These are phyloP conservation scores for Albula goreensis DNA, from an alignment of 2,113 vertebrate genomes.

Conservation along the genomic window DNA sequence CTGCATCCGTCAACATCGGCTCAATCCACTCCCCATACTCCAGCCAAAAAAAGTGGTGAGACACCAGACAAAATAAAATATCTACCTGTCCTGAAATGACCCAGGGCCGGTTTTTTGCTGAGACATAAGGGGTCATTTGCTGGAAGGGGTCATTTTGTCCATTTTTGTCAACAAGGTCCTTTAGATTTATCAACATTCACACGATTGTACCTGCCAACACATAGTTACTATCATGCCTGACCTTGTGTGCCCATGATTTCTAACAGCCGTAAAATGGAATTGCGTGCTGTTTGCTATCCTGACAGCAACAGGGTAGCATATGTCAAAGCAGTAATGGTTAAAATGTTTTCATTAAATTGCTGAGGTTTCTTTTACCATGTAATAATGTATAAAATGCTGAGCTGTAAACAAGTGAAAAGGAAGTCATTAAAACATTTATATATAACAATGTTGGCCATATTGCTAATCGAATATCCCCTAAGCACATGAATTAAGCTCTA, in stretches of 20 bases:
- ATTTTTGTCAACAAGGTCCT: neutral
- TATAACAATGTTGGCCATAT: neutral
- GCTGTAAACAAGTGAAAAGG: neutral
- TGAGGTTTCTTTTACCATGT: neutral
- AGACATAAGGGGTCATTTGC: neutral
- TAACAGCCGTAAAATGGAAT: neutral
- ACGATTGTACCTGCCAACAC: neutral
- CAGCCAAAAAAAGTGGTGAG: neutral
- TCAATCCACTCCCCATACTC: slow-evolving; percentile 7
- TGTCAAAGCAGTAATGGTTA: neutral
- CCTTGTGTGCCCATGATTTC: neutral
- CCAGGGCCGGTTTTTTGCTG: neutral
- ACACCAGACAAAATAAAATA: neutral
- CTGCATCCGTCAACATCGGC: neutral
- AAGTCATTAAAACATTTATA: neutral
- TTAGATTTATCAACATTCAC: neutral
- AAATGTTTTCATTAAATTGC: neutral
- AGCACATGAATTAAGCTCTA: too few species aligned
- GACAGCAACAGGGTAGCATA: neutral
- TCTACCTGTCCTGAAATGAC: neutral
- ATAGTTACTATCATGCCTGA: neutral
- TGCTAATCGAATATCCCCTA: too few species aligned
- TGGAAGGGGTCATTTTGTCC: neutral
- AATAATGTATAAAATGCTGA: neutral
- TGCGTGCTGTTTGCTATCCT: neutral